Base-by-base conservation (phyloP, 2,888 invertebrate genomes). In the Biston stratarius region DNA sequence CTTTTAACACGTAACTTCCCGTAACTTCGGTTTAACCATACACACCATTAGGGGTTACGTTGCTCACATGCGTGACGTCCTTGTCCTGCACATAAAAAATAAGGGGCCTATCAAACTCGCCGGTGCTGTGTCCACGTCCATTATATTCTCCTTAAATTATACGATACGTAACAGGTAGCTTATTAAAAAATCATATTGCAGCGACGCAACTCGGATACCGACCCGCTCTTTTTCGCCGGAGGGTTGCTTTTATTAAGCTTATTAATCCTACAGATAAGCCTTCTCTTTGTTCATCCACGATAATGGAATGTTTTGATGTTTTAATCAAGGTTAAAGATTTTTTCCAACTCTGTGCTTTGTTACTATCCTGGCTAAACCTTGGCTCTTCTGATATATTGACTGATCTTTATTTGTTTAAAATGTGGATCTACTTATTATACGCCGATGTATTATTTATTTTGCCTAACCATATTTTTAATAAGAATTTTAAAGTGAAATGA, bases 271-370 rank as follows among this genome's bases (percentile, higher is more conserved):
- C 76, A 79, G 86, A 87, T 87, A 87, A 87, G 83, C 80, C 76
- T 76, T 75, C 78, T 78, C 82, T 85, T 87, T 86, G 84, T 87
- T 83, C 77, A 73, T 78, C 74, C 72, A 79, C 78, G 80, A 79
- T 83, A 80, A 82, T 78, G 72, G 75, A 77, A 78, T 76, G 82
- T 80, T 82, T 78, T 83, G 82, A 83, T 80, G 79, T 84, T 85
- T 83, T 86, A 87, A 86, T 88, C 83, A 86, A 83, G 80, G 82
- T 80, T 83, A 84, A 86, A 82, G 81, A 85, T 81, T 83, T 53
- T 87, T 87, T 87, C 83, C 24, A 66, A 63, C 68, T 53, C 61
- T 59, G 62, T 56, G 69, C 71, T 71, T 67, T 66, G 47, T 67
- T 51, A 51, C 64, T 68, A 70, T 56, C 66, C 64, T 40, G 36